Evolutionary conservation across 2,113 vertebrate species (phyloP), one percentile per base, ranked within the genome.

Genomic region (Alosa alosa): DNA sequence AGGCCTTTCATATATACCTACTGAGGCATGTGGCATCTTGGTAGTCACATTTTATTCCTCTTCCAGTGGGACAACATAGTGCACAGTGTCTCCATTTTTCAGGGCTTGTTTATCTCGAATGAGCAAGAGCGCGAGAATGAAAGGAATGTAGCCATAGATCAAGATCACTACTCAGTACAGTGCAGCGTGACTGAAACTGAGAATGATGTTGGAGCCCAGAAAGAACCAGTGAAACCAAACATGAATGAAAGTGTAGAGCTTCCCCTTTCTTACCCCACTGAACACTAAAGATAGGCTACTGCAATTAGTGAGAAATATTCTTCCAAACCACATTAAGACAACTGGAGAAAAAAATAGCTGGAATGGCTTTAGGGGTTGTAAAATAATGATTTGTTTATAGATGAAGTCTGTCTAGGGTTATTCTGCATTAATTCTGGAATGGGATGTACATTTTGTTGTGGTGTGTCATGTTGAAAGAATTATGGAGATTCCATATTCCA

Each of bases 111-210:
- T 41, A 13, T 78, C 72, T 36, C 3, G 72, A 78, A 5, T 83
- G 91, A 88, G 87, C 72, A 84, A 86, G 72, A 90, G 83, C 64
- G 22, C 82, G 87, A 89, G 87, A 92, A 93, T 92, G 90, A 88
- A 36, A 91, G 81, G 90, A 94, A 94, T 92, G 91, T 86, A 88
- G 22, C 82, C 41, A 83, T 85, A 78, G 44, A 49, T 25, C 52
- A 25, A 46, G 22, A 84, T 44, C 15, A 5, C 39, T 7, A 44
- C 36, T 0, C 0, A 83, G 81, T 46, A 64, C 11, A 0, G 18
- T 3, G 82, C 10, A 57, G 83, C 46, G 82, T 60, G 83, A 90
- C 75, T 68, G 22, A 84, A 87, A 88, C 49, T 36, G 31, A 78
- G 31, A 72, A 11, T 10, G 2, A 78, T 39, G 36, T 39, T 78